Conservation (phyloP, 2,797 vertebrate species). For the Microchirus variegatus region DNA sequence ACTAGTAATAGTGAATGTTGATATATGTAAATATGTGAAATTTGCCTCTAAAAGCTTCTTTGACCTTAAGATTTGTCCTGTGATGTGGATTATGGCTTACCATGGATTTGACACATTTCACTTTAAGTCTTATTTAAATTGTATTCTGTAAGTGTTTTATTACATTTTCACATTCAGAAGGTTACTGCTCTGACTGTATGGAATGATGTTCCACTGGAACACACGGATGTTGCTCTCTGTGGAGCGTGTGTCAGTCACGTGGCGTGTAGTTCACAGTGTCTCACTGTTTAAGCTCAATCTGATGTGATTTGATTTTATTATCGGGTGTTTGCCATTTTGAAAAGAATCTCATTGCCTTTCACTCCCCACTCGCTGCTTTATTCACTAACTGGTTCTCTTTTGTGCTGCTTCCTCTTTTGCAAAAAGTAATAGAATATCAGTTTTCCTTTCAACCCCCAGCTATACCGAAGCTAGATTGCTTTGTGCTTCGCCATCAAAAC, state of each 20-base stretch:
- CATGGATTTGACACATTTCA: too few species aligned
- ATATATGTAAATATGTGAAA: slow-evolving; percentile 10
- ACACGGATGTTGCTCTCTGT: slow-evolving; percentile 18
- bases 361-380: slow-evolving; percentile 68
- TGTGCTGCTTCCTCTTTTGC: slow-evolving; percentile 62
- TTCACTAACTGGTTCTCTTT: slow-evolving; percentile 77
- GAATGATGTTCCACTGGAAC: slow-evolving; percentile 7
- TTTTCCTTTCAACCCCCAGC: slow-evolving; percentile 71
- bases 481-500: slow-evolving; percentile 75
- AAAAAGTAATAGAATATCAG: slow-evolving; percentile 78
- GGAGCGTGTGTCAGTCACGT: slow-evolving; percentile 38
- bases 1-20: neutral
- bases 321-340: slow-evolving; percentile 61
- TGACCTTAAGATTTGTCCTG: slow-evolving; percentile 47
- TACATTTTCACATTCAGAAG: slow-evolving; percentile 10
- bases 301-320: slow-evolving; percentile 61
- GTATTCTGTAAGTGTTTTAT: slow-evolving; percentile 7
- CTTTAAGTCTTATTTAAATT: too few species aligned
- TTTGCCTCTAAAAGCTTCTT: slow-evolving; percentile 12
- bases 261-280: slow-evolving; percentile 38
- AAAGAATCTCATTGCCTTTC: slow-evolving; percentile 71
- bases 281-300: slow-evolving; percentile 58
- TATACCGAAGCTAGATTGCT: slow-evolving; percentile 69
- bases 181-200: slow-evolving; percentile 25
- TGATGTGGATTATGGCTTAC: slow-evolving; percentile 14